phyloP scores from a whole-genome alignment of 2,797 vertebrate species.

The Ctenosaura bakeri region DNA sequence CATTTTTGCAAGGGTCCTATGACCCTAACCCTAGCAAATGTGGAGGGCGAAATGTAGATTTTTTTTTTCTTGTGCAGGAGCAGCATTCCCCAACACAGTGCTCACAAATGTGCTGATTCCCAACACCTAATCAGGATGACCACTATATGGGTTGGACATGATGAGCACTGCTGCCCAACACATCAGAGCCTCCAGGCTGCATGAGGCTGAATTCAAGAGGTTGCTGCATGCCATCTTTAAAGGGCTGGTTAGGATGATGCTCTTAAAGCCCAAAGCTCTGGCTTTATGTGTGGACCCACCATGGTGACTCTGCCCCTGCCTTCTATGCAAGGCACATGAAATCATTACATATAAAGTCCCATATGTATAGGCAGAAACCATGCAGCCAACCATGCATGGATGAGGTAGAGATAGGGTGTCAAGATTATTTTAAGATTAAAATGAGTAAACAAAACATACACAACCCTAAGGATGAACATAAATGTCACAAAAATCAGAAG shows the following conservation, averaged over 20 bases:
- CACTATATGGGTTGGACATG: too few relatives aligned
- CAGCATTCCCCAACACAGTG: too few relatives aligned
- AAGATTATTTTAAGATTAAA: not conserved
- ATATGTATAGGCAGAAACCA: not conserved
- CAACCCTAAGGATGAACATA: not conserved
- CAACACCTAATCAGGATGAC: too few relatives aligned
- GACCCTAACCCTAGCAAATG: too few relatives aligned
- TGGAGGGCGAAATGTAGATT: not conserved
- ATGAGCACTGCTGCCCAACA: too few relatives aligned
- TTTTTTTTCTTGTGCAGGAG: not conserved
- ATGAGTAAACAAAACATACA: not conserved
- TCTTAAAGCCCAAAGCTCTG: not conserved
- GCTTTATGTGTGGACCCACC: not conserved
- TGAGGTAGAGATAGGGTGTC: not conserved
- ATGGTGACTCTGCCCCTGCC: not conserved
- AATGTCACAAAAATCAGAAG: not conserved
- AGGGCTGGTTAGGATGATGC: not conserved
- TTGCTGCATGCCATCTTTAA: not conserved
- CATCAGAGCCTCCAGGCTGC: too few relatives aligned
- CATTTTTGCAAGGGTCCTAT: too few relatives aligned
- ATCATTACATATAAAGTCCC: too few relatives aligned
- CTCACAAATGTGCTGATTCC: too few relatives aligned
- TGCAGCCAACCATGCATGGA: not conserved
- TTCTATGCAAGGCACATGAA: not conserved
- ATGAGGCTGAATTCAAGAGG: too few relatives aligned